Base-by-base conservation (phyloP, 1,140 invertebrate genomes). In the Drosophila sulfurigaster region DNA sequence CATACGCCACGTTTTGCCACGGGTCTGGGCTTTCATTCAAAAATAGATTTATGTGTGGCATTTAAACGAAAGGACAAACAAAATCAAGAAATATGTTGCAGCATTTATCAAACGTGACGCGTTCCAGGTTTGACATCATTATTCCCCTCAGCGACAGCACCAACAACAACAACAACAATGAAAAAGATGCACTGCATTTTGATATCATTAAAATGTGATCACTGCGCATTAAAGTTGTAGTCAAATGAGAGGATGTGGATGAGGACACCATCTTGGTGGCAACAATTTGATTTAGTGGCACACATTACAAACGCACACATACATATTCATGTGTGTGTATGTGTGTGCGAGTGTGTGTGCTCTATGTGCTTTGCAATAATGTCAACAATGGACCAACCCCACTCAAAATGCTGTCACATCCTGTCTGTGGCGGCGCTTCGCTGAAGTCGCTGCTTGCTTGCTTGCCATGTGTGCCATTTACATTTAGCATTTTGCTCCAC, bases 161-260 rank as follows among this genome's bases (percentile, higher is more conserved):
- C 69, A 56, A 52, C 45, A 59, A 15, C 49, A 45, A n/a, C 41
- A 28, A 35, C 43, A 48, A 48, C 25, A 38, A 60, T 2, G 15
- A 54, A 64, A 66, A 43, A 45, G 77, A 58, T 74, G 59, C 66
- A 83, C 43, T 91, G 89, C 81, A 86, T 90, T 91, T 89, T 58
- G 86, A 72, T 90, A 73, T 89, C 89, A 91, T 91, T 91, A 91
- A 91, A 91, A 91, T 82, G 80, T 91, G 85, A 91, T 91, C 89
- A 91, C 83, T 38, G 74, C 77, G 79, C 68, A 82, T 85, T 85
- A 91, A 88, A 82, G 80, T 82, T 70, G 75, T 78, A 82, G 63
- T 75, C 79, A 87, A 87, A 87, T 81, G 73, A 71, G 73, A 71
- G 81, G 72, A 63, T 63, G 25, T 43, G 66, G 45, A 43, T 38